Conservation (phyloP, 2,113 vertebrate genomes). For the Sterrhoptilus dennistouni region DNA sequence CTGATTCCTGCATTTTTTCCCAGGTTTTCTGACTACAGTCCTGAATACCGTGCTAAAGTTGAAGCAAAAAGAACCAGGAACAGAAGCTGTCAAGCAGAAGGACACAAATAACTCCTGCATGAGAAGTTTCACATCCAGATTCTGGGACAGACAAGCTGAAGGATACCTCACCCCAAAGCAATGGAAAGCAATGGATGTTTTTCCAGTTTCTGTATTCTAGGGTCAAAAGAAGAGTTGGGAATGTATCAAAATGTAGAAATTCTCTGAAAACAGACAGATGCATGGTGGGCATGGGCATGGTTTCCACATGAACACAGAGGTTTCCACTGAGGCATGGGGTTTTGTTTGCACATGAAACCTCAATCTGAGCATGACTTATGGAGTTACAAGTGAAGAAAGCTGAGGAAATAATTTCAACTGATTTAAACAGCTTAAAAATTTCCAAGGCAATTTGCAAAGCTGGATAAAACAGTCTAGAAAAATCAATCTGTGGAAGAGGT, state of each 20-base stretch:
- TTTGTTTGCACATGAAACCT: neutral
- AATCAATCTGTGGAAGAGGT: neutral
- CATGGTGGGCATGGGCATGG: too few relatives aligned
- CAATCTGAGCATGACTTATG: accelerated
- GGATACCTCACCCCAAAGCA: neutral
- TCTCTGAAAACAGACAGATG: neutral
- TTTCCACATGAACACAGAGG: neutral
- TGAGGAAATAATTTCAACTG: neutral
- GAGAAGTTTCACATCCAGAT: neutral
- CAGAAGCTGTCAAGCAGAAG: neutral
- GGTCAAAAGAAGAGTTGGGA: neutral
- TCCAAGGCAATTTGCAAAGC: neutral
- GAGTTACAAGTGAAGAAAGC: neutral
- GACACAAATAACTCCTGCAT: neutral
- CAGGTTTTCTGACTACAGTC: neutral
- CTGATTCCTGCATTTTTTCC: neutral
- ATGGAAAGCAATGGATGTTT: neutral
- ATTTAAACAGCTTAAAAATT: neutral
- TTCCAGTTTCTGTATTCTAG: neutral
- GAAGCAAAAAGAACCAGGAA: neutral
- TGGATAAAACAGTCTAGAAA: neutral
- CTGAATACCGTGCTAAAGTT: neutral
- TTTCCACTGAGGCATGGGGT: neutral
- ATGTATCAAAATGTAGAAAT: neutral
- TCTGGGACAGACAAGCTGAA: neutral